Evolutionary conservation across 1,140 invertebrate genomes (phyloP), one percentile per base, ranked within the genome.

Genomic region (Eumaeus atala): DNA sequence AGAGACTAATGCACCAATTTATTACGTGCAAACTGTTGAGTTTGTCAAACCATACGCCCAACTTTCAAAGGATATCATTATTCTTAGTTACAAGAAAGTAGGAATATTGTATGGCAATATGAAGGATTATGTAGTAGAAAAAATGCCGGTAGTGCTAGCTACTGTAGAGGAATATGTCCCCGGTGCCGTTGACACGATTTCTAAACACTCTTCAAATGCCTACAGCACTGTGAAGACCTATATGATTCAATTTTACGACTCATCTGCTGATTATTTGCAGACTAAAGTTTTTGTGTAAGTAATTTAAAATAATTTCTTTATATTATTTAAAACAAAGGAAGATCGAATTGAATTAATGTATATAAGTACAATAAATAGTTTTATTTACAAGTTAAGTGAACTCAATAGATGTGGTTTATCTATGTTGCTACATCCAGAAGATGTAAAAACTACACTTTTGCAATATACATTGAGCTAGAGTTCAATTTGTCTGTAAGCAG

Each of bases 211-310:
- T 0, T 62, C 67, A 21, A 74, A 74, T 40, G 85, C 82, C 0
- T 84, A 80, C 67, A 66, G 70, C n/a, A 59, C 66, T 35, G 64
- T 87, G n/a, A 83, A 77, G 78, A 77, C 82, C 47, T 79, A 88
- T 56, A 74, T 84, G 0, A 67, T 61, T 17, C 81, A 89, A 17
- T 87, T 87, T 61, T 91, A 86, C 58, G 72, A 81, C 38, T 64
- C 87, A 28, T 76, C 80, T 5, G 62, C 75, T 9, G 83, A 89
- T 42, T 90, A 93, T 87, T 83, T 94, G 64, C 89, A 90, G 75
- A 91, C 90, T 35, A 92, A 93, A 85, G 91, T 94, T 48, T 93
- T 94, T 87, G 87, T 94, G 93, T 95, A 90, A 93, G 93, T 92
- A 71, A 62, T 48, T 37, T 37, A n/a, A 37, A 9, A n/a, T 37